Conservation (phyloP, 2,113 vertebrate species). For the Etheostoma cragini region DNA sequence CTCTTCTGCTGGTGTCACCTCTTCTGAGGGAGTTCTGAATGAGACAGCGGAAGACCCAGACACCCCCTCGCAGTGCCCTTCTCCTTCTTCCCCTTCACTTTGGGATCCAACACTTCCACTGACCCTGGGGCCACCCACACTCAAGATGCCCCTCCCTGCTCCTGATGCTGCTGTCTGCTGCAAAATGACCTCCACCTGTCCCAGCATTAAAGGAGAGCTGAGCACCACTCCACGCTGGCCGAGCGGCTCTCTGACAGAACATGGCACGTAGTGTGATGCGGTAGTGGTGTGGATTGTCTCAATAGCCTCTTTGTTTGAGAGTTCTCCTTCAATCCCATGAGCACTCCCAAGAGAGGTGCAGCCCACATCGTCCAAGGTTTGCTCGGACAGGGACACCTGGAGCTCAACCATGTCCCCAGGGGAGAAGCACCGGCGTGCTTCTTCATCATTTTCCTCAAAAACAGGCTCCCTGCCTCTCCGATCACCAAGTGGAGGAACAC, state of each 20-base stretch:
- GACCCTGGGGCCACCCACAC: conserved; percentile 76
- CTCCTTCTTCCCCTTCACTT: conserved; percentile 79
- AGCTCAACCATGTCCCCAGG: conserved; percentile 87
- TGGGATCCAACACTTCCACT: conserved; percentile 87
- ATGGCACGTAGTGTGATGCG: conserved; percentile 74
- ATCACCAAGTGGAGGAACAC: conserved; percentile 59
- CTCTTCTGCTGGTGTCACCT: conserved; percentile 75
- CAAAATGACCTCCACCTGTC: conserved; percentile 87
- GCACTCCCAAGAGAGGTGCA: conserved; percentile 79
- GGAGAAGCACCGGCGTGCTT: conserved; percentile 60
- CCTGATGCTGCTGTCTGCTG: conserved; percentile 78
- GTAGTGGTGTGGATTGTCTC: conserved; percentile 28
- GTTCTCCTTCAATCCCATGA: conserved; percentile 75
- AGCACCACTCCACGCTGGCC: conserved; percentile 80
- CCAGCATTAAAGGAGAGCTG: conserved; percentile 60
- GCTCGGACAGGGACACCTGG: conserved; percentile 88
- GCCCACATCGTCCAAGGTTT: conserved; percentile 61
- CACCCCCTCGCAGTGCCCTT: conserved; percentile 86
- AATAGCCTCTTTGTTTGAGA: conserved; percentile 33
- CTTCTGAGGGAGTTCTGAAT: conserved; percentile 90
- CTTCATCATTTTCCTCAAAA: conserved; percentile 59
- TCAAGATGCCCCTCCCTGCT: conserved; percentile 69
- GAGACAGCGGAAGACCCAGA: conserved; percentile 91
- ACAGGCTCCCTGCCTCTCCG: conserved; percentile 52
- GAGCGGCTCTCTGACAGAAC: conserved; percentile 77